Evolutionary conservation across 2,888 invertebrate species (phyloP), one percentile per base, ranked within the genome.

Genomic region (Anticlea derivata): DNA sequence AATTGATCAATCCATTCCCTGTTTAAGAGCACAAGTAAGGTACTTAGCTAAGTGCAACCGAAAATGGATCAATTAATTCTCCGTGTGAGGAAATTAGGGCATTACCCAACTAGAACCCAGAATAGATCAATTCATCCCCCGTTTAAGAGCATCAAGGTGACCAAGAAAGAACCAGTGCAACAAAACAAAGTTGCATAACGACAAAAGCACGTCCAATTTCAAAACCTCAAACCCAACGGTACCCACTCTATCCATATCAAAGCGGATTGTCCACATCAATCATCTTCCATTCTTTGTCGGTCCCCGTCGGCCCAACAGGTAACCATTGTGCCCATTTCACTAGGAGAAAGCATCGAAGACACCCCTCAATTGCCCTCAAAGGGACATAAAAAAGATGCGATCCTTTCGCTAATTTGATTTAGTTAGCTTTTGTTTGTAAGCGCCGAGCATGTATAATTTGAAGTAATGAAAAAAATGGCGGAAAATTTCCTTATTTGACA

Each of bases 201-300:
- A 6, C 20, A 40, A 22, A 29, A 29, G 20, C 5, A 39, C 17
- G 17, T 17, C 17, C 17, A 17, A 17, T 17, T 17, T 17, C 17
- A 17, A 17, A 17, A 17, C 17, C 17, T 17, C 17, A 12, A 37
- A 24, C 11, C 12, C 37, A 37, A 23, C 37, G 24, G 37, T 24
- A 37, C n/a, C 5, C n/a, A n/a, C n/a, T 17, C 2, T 17, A 17
- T 17, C 17, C 17, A 17, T 17, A 17, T 17, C 17, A 17, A 17
- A 17, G 17, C 4, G 23, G 31, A 38, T 47, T 33, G 1, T 47
- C 17, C 31, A 31, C 46, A 47, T 47, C 46, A 30, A 47, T 47
- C 46, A 47, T 47, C 10, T 47, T 31, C 10, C 17, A 11, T 26
- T 10, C 43, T 44, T 44, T 44, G 43, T 44, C 33, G 43, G 33